Base-by-base conservation (phyloP, 2,113 vertebrate species). In the Calyptomena viridis region DNA sequence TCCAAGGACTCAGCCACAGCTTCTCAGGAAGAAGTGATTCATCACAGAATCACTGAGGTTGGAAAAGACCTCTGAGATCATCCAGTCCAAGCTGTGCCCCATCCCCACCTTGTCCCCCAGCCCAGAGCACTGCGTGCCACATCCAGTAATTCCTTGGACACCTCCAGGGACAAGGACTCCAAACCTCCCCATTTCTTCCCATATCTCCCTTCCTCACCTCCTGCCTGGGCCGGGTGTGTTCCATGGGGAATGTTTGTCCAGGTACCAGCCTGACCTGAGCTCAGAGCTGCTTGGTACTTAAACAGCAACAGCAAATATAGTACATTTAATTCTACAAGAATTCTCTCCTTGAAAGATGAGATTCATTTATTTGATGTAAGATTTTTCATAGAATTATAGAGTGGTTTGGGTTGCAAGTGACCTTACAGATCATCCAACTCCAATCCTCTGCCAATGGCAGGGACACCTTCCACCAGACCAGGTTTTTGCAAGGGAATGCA, bases 31-130 rank as follows among this genome's bases (percentile, higher is more conserved):
- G 12, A 3, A 78, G 18, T n/a, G n/a, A 19, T 46, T 5, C 7
- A 11, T 23, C 62, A 17, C 39, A 53, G n/a, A 39, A 60, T 9
- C 53, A 47, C 21, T 4, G 23, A n/a, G 69, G 19, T 9, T 47
- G 71, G 40, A 40, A 68, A 62, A 83, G 3, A 46, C 5, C 19
- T 39, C 28, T 11, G 15, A 14, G 46, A 9, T 4, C 69, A 25
- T 1, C 1, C 2, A 39, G 7, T 4, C 6, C 52, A 5, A 4
- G 0, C 28, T 52, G 33, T 74, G 52, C 6, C 52, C 8, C 2
- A 6, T n/a, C 3, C 28, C 22, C 44, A 52, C 52, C 37, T 14
- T 14, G 52, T 44, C 44, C 37, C 18, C 77, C 52, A 81, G 59
- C 59, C 52, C 87, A 67, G 68, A 25, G 49, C 85, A 0, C 66